Base-by-base conservation (phyloP, 2,888 invertebrate species). In the Toxonevra muliebris region DNA sequence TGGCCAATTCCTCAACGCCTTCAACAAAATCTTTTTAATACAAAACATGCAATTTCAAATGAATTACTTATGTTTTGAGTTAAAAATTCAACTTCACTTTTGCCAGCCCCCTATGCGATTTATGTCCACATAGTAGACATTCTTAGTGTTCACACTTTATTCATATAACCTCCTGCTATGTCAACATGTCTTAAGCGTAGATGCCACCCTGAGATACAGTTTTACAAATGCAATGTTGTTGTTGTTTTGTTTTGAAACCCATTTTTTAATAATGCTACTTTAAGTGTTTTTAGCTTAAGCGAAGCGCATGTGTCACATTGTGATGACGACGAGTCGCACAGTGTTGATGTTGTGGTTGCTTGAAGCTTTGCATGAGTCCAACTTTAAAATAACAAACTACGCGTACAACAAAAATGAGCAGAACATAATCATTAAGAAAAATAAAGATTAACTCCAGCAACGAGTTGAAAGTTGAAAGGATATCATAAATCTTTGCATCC, bases 381-480 rank as follows among this genome's bases (percentile, higher is more conserved):
- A 70, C 72, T 71, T 73, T 54, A 69, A 60, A 42, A 65, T 71
- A 73, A 52, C 12, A 61, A 11, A 45, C 45, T 15, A 50, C 48
- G 8, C 20, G 17, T 59, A 54, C 13, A 55, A 12, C 20, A 54
- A 19, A 40, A 40, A 41, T n/a, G 12, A 40, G 8, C 11, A 15
- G 10, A 61, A 54, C 40, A 41, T 12, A 5, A 19, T 43, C 45
- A 19, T 45, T n/a, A 58, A 40, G 13, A 12, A 41, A 40, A 58
- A 10, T 17, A 17, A 60, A 61, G 55, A 66, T 66, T 66, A 67
- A 61, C 69, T 69, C 65, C 70, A 68, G 41, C 66, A 57, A 69
- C 68, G 74, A 76, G 79, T 79, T 78, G 73, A 77, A 76, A 79
- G 80, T 80, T 79, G 79, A 80, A 81, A 80, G 80, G 81, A 80